These are phyloP conservation scores for Gallinago stenura DNA, from an alignment of 2,797 vertebrate genomes.

Conservation along the genomic window DNA sequence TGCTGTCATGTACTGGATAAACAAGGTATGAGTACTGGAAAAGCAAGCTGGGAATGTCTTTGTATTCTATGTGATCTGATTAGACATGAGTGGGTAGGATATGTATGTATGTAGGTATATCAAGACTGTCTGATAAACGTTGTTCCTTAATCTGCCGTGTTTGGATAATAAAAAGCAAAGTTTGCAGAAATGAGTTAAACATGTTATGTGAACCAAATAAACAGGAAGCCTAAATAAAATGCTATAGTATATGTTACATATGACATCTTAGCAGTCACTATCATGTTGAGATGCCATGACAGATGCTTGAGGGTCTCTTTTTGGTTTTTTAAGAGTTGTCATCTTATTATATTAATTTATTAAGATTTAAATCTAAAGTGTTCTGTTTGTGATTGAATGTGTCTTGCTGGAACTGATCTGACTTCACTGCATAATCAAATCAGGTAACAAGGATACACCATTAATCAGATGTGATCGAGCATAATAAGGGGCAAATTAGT, in stretches of 20 bases:
- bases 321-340: background rate
- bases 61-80: fast-evolving
- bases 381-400: background rate
- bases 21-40: constrained; percentile 84
- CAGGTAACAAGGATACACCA: background rate
- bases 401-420: background rate
- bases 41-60: background rate
- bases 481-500: background rate
- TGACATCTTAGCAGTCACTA: background rate
- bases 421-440: background rate
- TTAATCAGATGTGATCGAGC: background rate
- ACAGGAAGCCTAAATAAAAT: background rate
- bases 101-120: background rate
- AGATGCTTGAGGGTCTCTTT: background rate
- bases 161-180: background rate
- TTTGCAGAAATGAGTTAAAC: background rate
- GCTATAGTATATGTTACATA: fast-evolving
- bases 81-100: background rate
- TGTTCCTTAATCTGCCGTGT: background rate
- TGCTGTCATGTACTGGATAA: constrained; percentile 94
- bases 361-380: background rate
- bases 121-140: background rate
- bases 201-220: background rate
- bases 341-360: background rate
- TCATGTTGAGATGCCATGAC: background rate